phyloP scores from a whole-genome alignment of 2,888 invertebrate species.

The Rhagophthalmus giganteus region DNA sequence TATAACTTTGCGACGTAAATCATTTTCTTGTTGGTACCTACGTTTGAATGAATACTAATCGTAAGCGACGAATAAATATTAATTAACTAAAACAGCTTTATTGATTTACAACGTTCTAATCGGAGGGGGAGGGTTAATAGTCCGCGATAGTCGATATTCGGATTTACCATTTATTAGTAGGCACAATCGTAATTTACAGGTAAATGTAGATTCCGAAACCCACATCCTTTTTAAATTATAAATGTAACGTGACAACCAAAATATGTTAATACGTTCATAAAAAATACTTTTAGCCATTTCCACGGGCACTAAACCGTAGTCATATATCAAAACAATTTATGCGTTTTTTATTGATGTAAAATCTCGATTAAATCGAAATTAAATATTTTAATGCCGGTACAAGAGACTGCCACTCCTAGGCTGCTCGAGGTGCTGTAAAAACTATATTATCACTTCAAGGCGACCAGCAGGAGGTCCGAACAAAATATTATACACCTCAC shows the following conservation, averaged over 20 bases:
- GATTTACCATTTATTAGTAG: too few species aligned
- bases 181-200: too few species aligned
- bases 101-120: slow-evolving; percentile 4
- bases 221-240: slow-evolving; percentile 22
- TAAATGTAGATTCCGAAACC: too few species aligned
- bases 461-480: slow-evolving; percentile 47
- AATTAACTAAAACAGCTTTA: slow-evolving; percentile 7
- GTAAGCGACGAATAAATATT: too few species aligned
- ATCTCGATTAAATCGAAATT: slow-evolving; percentile 53
- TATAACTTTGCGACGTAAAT: slow-evolving; percentile 7
- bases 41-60: slow-evolving; percentile 1
- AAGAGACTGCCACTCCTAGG: slow-evolving; percentile 47
- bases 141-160: too few species aligned
- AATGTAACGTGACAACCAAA: slow-evolving; percentile 34
- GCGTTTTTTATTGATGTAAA: slow-evolving; percentile 53
- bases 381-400: slow-evolving; percentile 49
- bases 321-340: slow-evolving; percentile 50
- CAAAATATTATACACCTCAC: slow-evolving; percentile 48
- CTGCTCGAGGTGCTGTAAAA: slow-evolving; percentile 49
- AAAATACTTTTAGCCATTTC: slow-evolving; percentile 33
- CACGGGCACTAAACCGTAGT: slow-evolving; percentile 30
- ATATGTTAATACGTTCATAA: slow-evolving; percentile 34
- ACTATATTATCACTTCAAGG: slow-evolving; percentile 54
- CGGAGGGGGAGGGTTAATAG: too few species aligned
- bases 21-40: not conserved